Conservation (phyloP, 2,888 invertebrate genomes). For the Rhynchonema sp. region DNA sequence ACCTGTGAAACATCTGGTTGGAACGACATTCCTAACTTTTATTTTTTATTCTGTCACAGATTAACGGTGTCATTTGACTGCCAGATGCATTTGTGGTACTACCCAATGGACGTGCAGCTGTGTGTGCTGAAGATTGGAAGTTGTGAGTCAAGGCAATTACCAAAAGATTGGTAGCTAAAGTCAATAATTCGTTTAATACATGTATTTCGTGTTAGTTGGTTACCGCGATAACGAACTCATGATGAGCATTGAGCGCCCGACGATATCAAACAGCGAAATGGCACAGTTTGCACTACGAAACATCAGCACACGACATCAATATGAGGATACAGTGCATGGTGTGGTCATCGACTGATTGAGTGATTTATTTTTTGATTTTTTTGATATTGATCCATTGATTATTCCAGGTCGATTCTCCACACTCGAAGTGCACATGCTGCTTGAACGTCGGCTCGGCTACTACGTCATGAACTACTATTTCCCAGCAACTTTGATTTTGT, state of each 20-base stretch:
- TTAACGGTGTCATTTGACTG: constrained; percentile 80
- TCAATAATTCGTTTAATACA: background rate
- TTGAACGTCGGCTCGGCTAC: constrained; percentile 74
- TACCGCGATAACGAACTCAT: constrained; percentile 13
- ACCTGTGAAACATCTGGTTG: no score
- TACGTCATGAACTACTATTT: constrained; percentile 84
- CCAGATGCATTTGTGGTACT: constrained; percentile 70
- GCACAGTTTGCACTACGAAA: background rate
- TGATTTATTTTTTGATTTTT: background rate
- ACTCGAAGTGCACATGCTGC: constrained; percentile 35
- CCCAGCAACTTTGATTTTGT: constrained; percentile 74
- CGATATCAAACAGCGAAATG: no score
- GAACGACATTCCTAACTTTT: no score
- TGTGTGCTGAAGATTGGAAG: constrained; percentile 72
- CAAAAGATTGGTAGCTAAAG: background rate
- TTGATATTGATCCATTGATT: background rate
- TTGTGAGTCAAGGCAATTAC: no score
- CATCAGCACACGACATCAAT: no score
- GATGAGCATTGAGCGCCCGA: background rate
- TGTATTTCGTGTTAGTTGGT: constrained; percentile 12
- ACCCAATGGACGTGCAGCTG: constrained; percentile 72
- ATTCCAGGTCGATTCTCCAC: background rate
- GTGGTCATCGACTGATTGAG: no score
- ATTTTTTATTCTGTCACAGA: no score
- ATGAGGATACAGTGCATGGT: no score